Evolutionary conservation across 2,888 invertebrate species (phyloP).

Genomic region (Nesidiocoris tenuis): DNA sequence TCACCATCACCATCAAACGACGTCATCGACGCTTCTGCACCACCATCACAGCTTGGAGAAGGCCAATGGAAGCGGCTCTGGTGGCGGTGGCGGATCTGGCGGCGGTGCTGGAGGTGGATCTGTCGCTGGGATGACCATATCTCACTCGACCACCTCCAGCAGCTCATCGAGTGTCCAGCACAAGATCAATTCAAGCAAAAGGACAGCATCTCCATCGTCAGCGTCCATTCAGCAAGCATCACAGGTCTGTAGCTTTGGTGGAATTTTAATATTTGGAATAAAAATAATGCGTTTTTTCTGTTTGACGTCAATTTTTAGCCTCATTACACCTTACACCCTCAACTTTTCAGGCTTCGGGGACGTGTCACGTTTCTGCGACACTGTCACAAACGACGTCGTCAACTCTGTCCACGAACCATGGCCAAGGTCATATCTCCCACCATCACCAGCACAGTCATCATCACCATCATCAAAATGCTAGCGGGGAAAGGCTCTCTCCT

Average conservation of each 20-base stretch:
- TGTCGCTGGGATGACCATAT: conserved; percentile 63
- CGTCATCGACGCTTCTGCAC: conserved; percentile 65
- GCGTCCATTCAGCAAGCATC: conserved; percentile 47
- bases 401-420: conserved; percentile 56
- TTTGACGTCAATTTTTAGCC: too few relatives aligned
- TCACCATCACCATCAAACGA: conserved; percentile 67
- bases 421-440: conserved; percentile 66
- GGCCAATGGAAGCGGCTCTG: conserved; percentile 51
- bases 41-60: conserved; percentile 56
- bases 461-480: conserved; percentile 49
- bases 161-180: conserved; percentile 67
- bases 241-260: conserved; percentile 44
- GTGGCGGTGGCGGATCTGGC: background rate
- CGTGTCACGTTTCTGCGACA: conserved; percentile 58
- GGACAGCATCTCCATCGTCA: conserved; percentile 50
- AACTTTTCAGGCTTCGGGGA: conserved; percentile 45
- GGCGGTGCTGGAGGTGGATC: conserved; percentile 25
- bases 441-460: conserved; percentile 59
- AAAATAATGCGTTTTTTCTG: background rate
- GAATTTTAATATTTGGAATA: background rate
- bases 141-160: conserved; percentile 67
- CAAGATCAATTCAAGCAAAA: conserved; percentile 58
- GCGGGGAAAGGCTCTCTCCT: conserved; percentile 49
- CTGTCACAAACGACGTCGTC: conserved; percentile 58
- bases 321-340: too few relatives aligned